Conservation (phyloP, 2,797 vertebrate species). For the Sebastes oblongus region DNA sequence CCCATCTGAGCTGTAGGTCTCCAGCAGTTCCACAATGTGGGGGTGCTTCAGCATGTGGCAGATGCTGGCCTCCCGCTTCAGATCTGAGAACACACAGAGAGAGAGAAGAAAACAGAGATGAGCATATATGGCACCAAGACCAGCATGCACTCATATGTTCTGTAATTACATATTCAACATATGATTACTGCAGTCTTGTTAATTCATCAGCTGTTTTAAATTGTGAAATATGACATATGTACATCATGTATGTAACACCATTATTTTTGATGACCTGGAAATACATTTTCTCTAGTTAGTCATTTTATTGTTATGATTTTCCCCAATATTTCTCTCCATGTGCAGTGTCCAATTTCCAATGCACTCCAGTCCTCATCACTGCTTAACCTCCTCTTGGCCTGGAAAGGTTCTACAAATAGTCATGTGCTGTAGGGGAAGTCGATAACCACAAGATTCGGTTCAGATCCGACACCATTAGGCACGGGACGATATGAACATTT, state of each 20-base stretch:
- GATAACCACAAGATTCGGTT: background rate
- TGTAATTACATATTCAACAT: background rate
- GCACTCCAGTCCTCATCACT: background rate
- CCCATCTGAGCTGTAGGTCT: slow-evolving; percentile 98
- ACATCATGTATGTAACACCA: background rate
- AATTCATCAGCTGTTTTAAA: background rate
- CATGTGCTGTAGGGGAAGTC: background rate
- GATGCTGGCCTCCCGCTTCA: slow-evolving; percentile 98
- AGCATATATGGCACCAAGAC: background rate
- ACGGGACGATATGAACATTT: too few relatives aligned
- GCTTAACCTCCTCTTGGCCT: too few relatives aligned
- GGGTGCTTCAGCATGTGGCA: slow-evolving; percentile 99
- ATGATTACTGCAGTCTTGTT: background rate
- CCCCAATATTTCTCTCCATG: background rate
- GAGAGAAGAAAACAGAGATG: background rate
- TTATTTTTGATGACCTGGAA: background rate
- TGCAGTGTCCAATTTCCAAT: too few relatives aligned
- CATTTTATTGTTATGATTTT: background rate
- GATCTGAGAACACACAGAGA: slow-evolving; percentile 80
- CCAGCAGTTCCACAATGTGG: slow-evolving; percentile 96
- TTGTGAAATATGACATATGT: background rate
- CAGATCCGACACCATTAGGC: background rate
- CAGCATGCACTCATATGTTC: background rate
- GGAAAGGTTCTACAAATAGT: background rate
- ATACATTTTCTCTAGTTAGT: background rate